These are phyloP conservation scores for Ianthella basta DNA, from an alignment of 37 sponge, comb jelly and placozoan species.

Conservation along the genomic window DNA sequence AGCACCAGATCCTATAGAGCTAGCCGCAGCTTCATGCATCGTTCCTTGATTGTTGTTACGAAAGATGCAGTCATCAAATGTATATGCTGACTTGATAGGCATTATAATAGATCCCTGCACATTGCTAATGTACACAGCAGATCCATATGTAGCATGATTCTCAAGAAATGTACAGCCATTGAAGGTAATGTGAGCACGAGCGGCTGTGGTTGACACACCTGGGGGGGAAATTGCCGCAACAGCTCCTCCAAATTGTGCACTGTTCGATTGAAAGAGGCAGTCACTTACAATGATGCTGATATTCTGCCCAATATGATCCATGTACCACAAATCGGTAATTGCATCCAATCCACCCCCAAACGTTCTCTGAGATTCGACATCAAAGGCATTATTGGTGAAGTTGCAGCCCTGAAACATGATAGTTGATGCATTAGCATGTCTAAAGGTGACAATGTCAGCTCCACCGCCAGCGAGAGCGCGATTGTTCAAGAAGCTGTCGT, in stretches of 20 bases:
- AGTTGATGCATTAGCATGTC: background rate
- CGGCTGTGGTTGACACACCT: background rate
- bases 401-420: constrained; percentile 36
- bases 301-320: background rate
- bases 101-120: background rate
- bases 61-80: constrained; percentile 7
- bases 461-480: constrained; percentile 44
- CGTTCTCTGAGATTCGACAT: background rate
- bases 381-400: constrained; percentile 37
- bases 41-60: background rate
- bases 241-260: background rate
- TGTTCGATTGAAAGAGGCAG: background rate
- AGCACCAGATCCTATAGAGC: background rate
- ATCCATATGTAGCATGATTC: constrained; percentile 33
- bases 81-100: background rate
- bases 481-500: constrained; percentile 50
- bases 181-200: background rate
- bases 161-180: background rate
- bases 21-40: no score
- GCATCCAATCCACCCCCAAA: background rate
- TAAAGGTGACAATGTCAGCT: constrained; percentile 7
- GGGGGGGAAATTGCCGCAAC: background rate
- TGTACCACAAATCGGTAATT: background rate
- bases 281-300: background rate
- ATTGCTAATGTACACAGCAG: constrained; percentile 6